Percentiles rank a stretch among this genome's conserved stretches.
phyloP scores from a whole-genome alignment of 2,888 invertebrate species.

The Phalera bucephala region DNA sequence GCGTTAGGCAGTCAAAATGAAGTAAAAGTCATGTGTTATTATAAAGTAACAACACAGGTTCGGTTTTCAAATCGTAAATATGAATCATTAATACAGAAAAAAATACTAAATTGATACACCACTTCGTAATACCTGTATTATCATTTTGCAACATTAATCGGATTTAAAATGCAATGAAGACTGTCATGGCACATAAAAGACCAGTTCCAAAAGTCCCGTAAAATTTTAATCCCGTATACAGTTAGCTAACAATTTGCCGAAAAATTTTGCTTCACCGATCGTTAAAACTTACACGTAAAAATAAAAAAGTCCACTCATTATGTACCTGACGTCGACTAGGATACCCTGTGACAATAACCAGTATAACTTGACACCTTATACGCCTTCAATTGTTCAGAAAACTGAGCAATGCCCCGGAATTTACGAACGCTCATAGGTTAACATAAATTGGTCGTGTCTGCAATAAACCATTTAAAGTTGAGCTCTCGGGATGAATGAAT shows the following conservation, averaged over 20 bases:
- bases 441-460: slow-evolving; percentile 1
- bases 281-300: slow-evolving; percentile 42
- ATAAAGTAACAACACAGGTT: no score
- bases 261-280: background rate
- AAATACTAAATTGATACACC: no score
- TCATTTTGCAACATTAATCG: no score
- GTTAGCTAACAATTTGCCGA: background rate
- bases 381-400: slow-evolving; percentile 9
- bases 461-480: slow-evolving; percentile 44
- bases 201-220: background rate
- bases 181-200: background rate
- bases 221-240: background rate
- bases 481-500: slow-evolving; percentile 35
- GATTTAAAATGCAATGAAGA: background rate
- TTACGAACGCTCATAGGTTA: slow-evolving; percentile 3
- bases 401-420: background rate
- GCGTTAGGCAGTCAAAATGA: no score
- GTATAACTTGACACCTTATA: slow-evolving; percentile 29
- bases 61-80: no score
- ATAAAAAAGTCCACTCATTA: slow-evolving; percentile 60
- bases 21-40: no score
- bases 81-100: no score
- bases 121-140: no score
- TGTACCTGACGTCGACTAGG: slow-evolving; percentile 69
- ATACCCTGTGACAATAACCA: slow-evolving; percentile 42